Conservation (phyloP, 2,113 vertebrate species). For the Semnornis frantzii region DNA sequence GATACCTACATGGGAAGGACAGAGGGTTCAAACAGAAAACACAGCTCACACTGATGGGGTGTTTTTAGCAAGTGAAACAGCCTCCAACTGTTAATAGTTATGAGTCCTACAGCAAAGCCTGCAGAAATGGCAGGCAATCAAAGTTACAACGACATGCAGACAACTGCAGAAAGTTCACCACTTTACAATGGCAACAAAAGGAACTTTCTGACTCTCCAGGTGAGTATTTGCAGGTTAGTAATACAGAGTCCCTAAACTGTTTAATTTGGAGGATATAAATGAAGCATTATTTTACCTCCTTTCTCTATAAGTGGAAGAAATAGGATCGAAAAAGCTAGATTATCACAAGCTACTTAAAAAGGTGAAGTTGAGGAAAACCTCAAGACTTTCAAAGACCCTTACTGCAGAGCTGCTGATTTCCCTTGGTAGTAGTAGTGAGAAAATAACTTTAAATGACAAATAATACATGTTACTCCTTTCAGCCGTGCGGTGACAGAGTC, state of each 20-base stretch:
- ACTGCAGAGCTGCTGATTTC: conserved; percentile 40
- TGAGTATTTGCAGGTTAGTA: neutral
- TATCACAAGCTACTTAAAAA: conserved; percentile 25
- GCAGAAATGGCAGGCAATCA: neutral
- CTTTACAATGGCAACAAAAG: neutral
- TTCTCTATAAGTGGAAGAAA: neutral
- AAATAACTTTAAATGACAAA: neutral
- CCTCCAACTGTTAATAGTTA: neutral
- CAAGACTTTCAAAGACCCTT: conserved; percentile 1
- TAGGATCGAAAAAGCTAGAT: conserved; percentile 12
- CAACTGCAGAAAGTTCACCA: neutral
- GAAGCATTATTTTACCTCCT: neutral
- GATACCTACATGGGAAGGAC: neutral
- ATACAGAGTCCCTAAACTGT: neutral
- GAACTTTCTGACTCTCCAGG: conserved; percentile 17
- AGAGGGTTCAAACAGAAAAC: neutral
- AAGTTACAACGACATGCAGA: neutral
- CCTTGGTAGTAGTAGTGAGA: conserved; percentile 14
- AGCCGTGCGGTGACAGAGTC: conserved; percentile 24
- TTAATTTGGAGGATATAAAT: conserved; percentile 33
- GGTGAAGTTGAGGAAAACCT: conserved; percentile 59
- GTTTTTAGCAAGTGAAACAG: neutral
- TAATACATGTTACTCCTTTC: neutral
- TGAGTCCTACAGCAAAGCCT: neutral
- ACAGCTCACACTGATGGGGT: neutral